Evolutionary conservation across 1,140 invertebrate genomes (phyloP).

Genomic region (Cyclargus thomasi): DNA sequence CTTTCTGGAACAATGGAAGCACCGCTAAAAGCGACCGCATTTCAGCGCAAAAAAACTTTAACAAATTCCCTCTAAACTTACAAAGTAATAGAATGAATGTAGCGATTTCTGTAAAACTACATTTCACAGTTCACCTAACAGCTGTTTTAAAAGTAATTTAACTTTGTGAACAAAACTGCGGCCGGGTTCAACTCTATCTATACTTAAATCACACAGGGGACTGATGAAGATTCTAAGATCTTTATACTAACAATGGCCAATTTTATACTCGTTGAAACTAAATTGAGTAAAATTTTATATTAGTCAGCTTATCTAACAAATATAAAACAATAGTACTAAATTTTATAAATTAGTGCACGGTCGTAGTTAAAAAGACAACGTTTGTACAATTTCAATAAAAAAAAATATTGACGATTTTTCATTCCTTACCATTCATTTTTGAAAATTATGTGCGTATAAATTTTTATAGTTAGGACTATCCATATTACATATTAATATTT

Average conservation of each 20-base stretch:
- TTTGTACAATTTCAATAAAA: too few species aligned
- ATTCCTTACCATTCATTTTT: too few species aligned
- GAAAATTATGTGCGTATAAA: too few species aligned
- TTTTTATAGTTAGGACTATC: too few species aligned
- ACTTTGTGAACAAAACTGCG: constrained; percentile 18
- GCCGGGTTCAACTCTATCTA: constrained; percentile 17
- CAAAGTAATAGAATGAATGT: constrained; percentile 21
- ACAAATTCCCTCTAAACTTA: constrained; percentile 11
- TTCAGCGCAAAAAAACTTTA: not conserved
- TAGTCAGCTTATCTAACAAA: too few species aligned
- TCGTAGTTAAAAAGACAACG: too few species aligned
- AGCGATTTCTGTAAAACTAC: constrained; percentile 18
- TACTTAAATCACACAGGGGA: constrained; percentile 18
- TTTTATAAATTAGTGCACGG: too few species aligned
- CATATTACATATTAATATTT: too few species aligned
- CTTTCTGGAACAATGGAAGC: not conserved
- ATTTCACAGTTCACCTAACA: constrained; percentile 21
- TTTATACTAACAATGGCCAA: not conserved
- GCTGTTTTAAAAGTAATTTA: constrained; percentile 25
- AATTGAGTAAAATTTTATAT: too few species aligned
- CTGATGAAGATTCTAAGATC: constrained; percentile 12
- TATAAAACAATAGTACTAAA: too few species aligned
- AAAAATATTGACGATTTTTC: too few species aligned
- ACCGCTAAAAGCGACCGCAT: constrained; percentile 5
- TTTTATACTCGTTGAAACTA: too few species aligned